phyloP scores from a whole-genome alignment of 2,113 vertebrate genomes.

The Tapirus terrestris region DNA sequence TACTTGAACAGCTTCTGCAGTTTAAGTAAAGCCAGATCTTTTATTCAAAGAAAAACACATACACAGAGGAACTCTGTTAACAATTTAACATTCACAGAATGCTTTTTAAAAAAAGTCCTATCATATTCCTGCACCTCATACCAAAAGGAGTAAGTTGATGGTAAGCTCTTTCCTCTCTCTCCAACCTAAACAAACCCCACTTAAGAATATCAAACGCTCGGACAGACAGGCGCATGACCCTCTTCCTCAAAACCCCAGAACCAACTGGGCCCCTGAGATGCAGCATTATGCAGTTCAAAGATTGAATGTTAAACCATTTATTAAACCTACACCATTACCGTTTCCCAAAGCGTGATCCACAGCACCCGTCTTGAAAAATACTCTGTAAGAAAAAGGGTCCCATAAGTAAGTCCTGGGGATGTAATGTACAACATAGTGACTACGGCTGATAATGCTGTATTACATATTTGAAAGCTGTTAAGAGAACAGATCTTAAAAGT shows the following conservation, averaged over 20 bases:
- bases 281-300: neutral
- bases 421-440: neutral
- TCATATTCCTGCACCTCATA: neutral
- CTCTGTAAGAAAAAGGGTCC: neutral
- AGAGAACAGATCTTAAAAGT: neutral
- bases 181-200: neutral
- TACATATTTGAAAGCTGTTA: neutral
- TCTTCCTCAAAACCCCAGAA: neutral
- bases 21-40: slow-evolving; percentile 17
- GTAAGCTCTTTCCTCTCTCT: neutral
- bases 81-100: neutral
- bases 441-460: neutral
- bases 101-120: neutral
- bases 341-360: neutral
- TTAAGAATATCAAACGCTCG: neutral
- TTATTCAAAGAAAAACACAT: neutral
- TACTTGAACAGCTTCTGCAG: slow-evolving; percentile 26
- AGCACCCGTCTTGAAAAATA: neutral
- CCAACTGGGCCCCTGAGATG: neutral
- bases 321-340: neutral
- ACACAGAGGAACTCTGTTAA: neutral
- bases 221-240: neutral
- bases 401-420: neutral
- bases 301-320: neutral
- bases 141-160: neutral